Conservation (phyloP, 2,888 invertebrate species). For the Sialis fuliginosa region DNA sequence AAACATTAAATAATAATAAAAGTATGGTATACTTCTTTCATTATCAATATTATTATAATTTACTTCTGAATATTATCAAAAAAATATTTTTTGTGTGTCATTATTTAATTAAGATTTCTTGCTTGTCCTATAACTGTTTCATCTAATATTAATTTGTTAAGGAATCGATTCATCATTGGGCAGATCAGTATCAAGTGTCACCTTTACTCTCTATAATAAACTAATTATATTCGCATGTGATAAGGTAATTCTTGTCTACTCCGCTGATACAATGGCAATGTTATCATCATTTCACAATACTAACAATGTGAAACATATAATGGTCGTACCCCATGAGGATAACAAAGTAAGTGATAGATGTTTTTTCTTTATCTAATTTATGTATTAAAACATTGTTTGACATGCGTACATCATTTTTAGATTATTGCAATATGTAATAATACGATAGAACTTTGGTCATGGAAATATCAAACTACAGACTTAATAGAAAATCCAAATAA, state of each 20-base stretch:
- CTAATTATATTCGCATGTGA: slow-evolving; percentile 13
- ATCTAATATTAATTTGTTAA: too few relatives aligned
- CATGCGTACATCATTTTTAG: too few relatives aligned
- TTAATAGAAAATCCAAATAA: background rate
- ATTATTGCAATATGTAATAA: slow-evolving; percentile 10
- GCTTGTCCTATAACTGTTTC: too few relatives aligned
- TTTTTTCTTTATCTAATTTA: too few relatives aligned
- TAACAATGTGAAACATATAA: slow-evolving; percentile 9
- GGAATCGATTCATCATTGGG: too few relatives aligned
- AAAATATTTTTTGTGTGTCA: too few relatives aligned
- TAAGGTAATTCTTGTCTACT: slow-evolving; percentile 12
- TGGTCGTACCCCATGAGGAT: slow-evolving; percentile 11
- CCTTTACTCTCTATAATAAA: slow-evolving; percentile 14
- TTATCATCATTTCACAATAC: slow-evolving; percentile 12
- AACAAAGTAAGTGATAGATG: slow-evolving; percentile 6
- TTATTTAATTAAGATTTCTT: too few relatives aligned
- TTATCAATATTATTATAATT: too few relatives aligned
- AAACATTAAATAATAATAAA: too few relatives aligned
- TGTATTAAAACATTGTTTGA: too few relatives aligned
- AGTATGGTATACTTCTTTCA: too few relatives aligned
- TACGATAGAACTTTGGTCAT: slow-evolving; percentile 11
- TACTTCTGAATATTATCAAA: too few relatives aligned
- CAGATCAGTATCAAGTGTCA: slow-evolving; percentile 9
- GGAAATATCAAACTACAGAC: slow-evolving; percentile 6
- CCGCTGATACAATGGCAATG: slow-evolving; percentile 11